Evolutionary conservation across 2,113 vertebrate genomes (phyloP).

Genomic region (Pseudorasbora parva): DNA sequence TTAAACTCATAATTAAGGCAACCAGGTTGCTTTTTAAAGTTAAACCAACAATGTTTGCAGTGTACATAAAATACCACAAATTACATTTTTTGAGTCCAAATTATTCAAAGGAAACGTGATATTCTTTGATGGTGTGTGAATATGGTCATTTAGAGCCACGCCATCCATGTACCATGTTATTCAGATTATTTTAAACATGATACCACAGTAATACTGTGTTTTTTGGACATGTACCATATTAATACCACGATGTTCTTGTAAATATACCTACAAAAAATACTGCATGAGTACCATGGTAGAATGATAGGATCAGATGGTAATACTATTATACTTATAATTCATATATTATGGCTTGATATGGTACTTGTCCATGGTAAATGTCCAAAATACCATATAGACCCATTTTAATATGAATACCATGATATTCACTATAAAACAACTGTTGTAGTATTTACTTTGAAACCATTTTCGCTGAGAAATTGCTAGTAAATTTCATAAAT

Average conservation of each 20-base stretch:
- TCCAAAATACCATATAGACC: background rate
- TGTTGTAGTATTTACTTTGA: too few relatives aligned
- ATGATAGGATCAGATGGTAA: background rate
- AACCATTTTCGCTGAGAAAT: too few relatives aligned
- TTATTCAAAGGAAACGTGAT: too few relatives aligned
- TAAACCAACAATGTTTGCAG: too few relatives aligned
- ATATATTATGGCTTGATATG: background rate
- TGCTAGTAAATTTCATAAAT: too few relatives aligned
- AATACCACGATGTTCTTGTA: background rate
- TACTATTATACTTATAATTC: background rate
- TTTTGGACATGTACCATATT: background rate
- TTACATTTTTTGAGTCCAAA: too few relatives aligned
- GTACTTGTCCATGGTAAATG: background rate
- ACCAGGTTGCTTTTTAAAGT: too few relatives aligned
- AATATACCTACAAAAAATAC: background rate
- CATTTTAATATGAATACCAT: background rate
- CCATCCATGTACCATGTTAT: background rate
- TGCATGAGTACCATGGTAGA: background rate
- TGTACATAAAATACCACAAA: too few relatives aligned
- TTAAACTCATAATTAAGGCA: too few relatives aligned
- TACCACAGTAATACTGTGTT: background rate
- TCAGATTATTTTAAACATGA: background rate
- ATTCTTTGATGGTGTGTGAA: too few relatives aligned
- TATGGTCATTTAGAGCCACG: too few relatives aligned
- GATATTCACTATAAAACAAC: too few relatives aligned